Evolutionary conservation across 2,888 invertebrate genomes (phyloP).

Genomic region (Limnephilus auricula): DNA sequence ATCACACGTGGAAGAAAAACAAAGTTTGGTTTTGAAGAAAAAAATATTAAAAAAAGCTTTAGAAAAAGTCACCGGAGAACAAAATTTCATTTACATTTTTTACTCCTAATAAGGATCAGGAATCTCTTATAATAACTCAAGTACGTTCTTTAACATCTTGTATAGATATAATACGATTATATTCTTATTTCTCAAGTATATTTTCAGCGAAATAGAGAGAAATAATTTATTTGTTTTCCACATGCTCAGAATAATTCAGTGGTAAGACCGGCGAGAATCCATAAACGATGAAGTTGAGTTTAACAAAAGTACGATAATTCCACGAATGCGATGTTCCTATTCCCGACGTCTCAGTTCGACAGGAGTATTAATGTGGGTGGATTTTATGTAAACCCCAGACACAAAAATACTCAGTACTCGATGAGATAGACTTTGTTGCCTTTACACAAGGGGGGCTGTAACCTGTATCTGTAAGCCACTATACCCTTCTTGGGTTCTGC

Average conservation of each 20-base stretch:
- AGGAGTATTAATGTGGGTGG: conserved; percentile 40
- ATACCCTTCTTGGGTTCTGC: neutral
- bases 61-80: too few relatives aligned
- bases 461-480: neutral
- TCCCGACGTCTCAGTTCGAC: conserved; percentile 15
- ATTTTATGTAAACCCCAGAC: conserved; percentile 21
- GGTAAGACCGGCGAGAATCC: neutral
- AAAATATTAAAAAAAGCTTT: too few relatives aligned
- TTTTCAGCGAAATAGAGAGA: neutral
- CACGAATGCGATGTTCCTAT: conserved; percentile 18
- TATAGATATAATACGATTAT: too few relatives aligned
- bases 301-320: neutral
- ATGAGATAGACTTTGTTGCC: conserved; percentile 30
- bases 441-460: neutral
- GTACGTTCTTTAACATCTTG: too few relatives aligned
- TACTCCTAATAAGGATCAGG: too few relatives aligned
- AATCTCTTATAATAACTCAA: too few relatives aligned
- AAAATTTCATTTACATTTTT: too few relatives aligned
- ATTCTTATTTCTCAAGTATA: too few relatives aligned
- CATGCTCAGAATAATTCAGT: neutral
- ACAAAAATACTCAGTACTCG: conserved; percentile 24
- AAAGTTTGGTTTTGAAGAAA: too few relatives aligned
- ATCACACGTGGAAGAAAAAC: too few relatives aligned
- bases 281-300: conserved; percentile 1
- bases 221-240: neutral